Conservation (phyloP, 2,113 vertebrate genomes). For the Cyrtonyx montezumae region DNA sequence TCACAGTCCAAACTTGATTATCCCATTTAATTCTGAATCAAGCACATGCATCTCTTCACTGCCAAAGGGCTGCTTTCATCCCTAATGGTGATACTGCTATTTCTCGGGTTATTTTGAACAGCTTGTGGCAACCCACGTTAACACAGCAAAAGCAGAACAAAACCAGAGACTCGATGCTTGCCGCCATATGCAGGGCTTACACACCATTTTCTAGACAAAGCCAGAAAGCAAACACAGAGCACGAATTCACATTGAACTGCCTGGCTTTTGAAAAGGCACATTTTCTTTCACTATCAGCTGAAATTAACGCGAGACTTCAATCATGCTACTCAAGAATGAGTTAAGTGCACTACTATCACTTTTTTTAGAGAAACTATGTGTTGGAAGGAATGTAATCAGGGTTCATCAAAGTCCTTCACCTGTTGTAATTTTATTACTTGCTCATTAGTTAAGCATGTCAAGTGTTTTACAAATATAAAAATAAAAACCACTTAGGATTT, state of each 20-base stretch:
- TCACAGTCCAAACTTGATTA: not conserved
- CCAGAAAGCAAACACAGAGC: slow-evolving; percentile 36
- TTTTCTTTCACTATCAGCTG: slow-evolving; percentile 64
- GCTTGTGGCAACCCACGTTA: not conserved
- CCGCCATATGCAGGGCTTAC: not conserved
- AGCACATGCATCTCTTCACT: not conserved
- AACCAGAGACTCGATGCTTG: not conserved
- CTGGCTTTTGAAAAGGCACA: slow-evolving; percentile 22
- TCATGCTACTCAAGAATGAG: slow-evolving; percentile 9
- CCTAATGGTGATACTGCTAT: not conserved
- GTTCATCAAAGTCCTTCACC: not conserved
- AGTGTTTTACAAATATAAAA: not conserved
- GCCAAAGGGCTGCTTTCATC: slow-evolving; percentile 8
- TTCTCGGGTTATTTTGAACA: slow-evolving; percentile 10
- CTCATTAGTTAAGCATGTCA: not conserved
- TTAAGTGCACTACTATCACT: not conserved
- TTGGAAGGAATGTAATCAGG: not conserved
- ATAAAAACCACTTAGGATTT: not conserved
- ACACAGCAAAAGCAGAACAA: not conserved
- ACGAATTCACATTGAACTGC: slow-evolving; percentile 54
- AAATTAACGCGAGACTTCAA: slow-evolving; percentile 57
- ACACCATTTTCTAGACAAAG: not conserved
- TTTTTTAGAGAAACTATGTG: not conserved
- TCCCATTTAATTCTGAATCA: slow-evolving; percentile 14
- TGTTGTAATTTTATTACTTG: not conserved